Percentiles rank a stretch among this genome's conserved stretches.
Evolutionary conservation across 1,140 invertebrate genomes (phyloP).

Genomic region (Euborellia annulipes): DNA sequence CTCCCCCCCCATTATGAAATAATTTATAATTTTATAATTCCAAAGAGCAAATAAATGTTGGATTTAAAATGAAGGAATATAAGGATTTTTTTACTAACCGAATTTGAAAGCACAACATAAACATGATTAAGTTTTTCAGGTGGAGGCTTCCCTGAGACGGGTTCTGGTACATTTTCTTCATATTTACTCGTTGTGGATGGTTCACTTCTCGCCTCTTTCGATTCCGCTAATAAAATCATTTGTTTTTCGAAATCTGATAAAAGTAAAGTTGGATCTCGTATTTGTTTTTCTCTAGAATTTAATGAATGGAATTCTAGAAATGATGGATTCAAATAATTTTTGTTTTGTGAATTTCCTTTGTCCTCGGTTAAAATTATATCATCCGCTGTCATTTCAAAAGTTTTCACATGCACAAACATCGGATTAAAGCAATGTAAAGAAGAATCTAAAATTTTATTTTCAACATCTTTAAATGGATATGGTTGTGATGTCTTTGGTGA

Average conservation of each 20-base stretch:
- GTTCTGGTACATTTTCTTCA: too few relatives aligned
- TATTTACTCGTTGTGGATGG: too few relatives aligned
- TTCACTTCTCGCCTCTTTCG: background rate
- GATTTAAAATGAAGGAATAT: too few relatives aligned
- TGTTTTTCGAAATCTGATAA: constrained; percentile 13
- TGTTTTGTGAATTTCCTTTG: constrained; percentile 1
- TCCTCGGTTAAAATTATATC: constrained; percentile 14
- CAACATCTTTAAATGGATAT: too few relatives aligned
- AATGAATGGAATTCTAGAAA: constrained; percentile 8
- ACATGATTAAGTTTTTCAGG: too few relatives aligned
- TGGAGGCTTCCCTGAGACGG: too few relatives aligned
- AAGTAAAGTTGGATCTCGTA: background rate
- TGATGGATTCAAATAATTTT: constrained; percentile 7
- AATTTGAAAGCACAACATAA: background rate
- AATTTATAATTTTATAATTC: too few relatives aligned
- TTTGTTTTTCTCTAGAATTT: constrained; percentile 1
- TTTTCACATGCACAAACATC: constrained; percentile 6
- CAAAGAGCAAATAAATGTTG: too few relatives aligned
- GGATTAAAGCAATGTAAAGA: constrained; percentile 6
- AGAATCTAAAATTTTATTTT: background rate
- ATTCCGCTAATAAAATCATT: constrained; percentile 12
- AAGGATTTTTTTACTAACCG: background rate
- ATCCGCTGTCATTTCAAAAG: constrained; percentile 6
- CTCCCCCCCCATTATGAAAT: too few relatives aligned
- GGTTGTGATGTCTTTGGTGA: too few relatives aligned